Evolutionary conservation across 1,140 invertebrate species (phyloP).

Genomic region (Dolichoris vasculosae): DNA sequence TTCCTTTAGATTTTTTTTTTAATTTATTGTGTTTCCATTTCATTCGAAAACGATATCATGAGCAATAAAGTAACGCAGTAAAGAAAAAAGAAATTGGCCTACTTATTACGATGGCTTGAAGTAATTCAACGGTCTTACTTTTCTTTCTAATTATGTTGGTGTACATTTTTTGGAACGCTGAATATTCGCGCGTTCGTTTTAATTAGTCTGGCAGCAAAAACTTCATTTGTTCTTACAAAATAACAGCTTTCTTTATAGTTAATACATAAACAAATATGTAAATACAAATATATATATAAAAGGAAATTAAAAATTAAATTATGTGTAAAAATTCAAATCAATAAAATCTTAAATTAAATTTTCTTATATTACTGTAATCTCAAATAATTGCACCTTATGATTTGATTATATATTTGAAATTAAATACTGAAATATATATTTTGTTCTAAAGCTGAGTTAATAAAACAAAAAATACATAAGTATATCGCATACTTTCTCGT

Average conservation of each 20-base stretch:
- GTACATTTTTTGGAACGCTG: neutral
- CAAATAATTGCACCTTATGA: too few relatives aligned
- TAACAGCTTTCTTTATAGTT: neutral
- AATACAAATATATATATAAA: neutral
- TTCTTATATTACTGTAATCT: too few relatives aligned
- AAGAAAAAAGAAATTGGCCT: neutral
- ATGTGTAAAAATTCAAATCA: too few relatives aligned
- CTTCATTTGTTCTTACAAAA: neutral
- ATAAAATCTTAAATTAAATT: too few relatives aligned
- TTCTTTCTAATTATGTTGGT: neutral
- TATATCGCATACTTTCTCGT: too few relatives aligned
- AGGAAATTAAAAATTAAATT: too few relatives aligned
- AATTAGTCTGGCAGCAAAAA: conserved; percentile 4
- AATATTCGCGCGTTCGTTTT: neutral
- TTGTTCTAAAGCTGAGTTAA: too few relatives aligned
- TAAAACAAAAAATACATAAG: too few relatives aligned
- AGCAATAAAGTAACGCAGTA: neutral
- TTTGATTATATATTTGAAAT: too few relatives aligned
- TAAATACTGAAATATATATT: too few relatives aligned
- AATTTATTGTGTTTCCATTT: neutral
- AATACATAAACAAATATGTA: neutral
- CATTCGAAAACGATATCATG: neutral
- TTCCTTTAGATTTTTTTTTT: neutral
- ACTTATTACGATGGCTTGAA: neutral
- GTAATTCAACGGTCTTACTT: neutral